A percentile compares a stretch with the other conserved stretches of the same genome.
These are phyloP conservation scores for Muscicapa comitata DNA, from an alignment of 2,797 vertebrate genomes.

Conservation along the genomic window DNA sequence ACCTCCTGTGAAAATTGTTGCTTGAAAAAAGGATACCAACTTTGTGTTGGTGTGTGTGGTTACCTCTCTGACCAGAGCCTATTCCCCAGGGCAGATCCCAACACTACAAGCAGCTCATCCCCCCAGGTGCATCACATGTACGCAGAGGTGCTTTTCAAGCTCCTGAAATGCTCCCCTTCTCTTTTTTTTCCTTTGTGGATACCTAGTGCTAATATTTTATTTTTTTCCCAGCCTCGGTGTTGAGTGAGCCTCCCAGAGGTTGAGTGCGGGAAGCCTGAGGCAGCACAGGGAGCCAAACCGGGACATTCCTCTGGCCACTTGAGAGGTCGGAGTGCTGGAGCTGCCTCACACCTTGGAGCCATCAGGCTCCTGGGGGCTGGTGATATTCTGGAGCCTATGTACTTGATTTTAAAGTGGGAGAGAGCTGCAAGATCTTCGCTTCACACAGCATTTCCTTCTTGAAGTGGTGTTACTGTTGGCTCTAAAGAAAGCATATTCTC, in stretches of 20 bases:
- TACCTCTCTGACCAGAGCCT: not conserved
- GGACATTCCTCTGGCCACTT: not conserved
- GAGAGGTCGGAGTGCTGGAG: not conserved
- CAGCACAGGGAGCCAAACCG: not conserved
- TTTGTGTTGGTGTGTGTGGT: not conserved
- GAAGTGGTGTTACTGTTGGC: conserved; percentile 69
- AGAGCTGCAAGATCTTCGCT: conserved; percentile 67
- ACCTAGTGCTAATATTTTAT: not conserved
- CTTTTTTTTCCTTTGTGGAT: not conserved
- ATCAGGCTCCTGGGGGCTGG: conserved; percentile 48
- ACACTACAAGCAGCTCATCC: rapidly evolving
- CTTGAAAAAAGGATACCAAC: not conserved
- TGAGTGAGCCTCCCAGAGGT: not conserved
- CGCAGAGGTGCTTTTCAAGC: not conserved
- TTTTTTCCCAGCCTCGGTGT: not conserved
- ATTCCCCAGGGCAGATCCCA: not conserved
- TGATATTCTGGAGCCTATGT: conserved; percentile 44
- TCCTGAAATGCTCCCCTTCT: not conserved
- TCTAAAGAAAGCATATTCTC: conserved; percentile 58
- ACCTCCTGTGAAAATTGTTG: not conserved
- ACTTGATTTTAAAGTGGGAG: conserved; percentile 72
- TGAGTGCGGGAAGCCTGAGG: not conserved
- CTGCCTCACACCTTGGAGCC: conserved; percentile 32
- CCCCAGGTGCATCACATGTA: rapidly evolving
- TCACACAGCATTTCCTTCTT: conserved; percentile 63